phyloP scores from a whole-genome alignment of 1,140 invertebrate genomes.

The Nasonia vitripennis region DNA sequence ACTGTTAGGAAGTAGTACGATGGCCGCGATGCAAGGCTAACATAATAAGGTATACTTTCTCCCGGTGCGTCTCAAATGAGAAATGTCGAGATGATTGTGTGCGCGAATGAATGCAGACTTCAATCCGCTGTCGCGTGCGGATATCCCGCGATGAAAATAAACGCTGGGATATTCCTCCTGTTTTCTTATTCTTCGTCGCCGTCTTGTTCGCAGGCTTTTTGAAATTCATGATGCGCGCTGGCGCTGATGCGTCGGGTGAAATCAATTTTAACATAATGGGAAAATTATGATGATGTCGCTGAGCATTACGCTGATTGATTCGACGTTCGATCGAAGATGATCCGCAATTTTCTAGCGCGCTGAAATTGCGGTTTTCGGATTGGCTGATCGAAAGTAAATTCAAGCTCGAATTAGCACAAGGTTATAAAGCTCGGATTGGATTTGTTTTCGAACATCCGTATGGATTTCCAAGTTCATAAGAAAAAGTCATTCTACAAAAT shows the following conservation, averaged over 20 bases:
- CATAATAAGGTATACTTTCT: constrained; percentile 71
- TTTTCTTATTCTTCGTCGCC: not conserved
- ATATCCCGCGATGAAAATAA: constrained; percentile 26
- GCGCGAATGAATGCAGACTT: constrained; percentile 30
- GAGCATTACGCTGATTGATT: not conserved
- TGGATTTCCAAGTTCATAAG: too few relatives aligned
- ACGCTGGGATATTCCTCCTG: not conserved
- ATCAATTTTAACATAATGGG: constrained; percentile 24
- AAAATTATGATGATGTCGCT: not conserved
- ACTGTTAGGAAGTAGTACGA: constrained; percentile 66
- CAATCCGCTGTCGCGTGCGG: not conserved
- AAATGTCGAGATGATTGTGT: constrained; percentile 45
- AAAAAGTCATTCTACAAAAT: too few relatives aligned
- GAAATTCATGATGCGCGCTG: not conserved
- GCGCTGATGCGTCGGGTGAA: not conserved
- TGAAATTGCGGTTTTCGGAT: not conserved
- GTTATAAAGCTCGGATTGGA: too few relatives aligned
- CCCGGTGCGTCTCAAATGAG: constrained; percentile 56
- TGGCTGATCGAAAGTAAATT: too few relatives aligned
- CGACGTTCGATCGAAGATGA: not conserved
- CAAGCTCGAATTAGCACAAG: too few relatives aligned
- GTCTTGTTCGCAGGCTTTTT: not conserved
- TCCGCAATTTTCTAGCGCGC: not conserved
- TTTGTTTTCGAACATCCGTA: too few relatives aligned
- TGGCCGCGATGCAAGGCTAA: constrained; percentile 70